Evolutionary conservation across 2,113 vertebrate genomes (phyloP).

Genomic region (pig (Sus scrofa)): DNA sequence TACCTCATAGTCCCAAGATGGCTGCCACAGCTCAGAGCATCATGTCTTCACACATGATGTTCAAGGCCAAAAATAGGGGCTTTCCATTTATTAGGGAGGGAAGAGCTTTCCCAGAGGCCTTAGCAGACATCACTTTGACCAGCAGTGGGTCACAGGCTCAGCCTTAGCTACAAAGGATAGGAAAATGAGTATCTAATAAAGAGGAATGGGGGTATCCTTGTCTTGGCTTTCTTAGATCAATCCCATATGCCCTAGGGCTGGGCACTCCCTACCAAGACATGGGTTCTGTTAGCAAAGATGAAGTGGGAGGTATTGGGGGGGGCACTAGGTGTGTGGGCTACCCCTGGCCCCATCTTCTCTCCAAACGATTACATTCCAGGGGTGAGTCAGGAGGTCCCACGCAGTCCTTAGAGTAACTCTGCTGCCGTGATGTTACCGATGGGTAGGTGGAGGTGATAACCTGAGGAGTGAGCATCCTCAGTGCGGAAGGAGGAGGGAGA

Average conservation of each 20-base stretch:
- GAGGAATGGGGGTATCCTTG: too few species aligned
- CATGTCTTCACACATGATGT: accelerated
- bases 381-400: background rate
- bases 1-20: background rate
- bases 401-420: background rate
- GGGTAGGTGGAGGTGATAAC: background rate
- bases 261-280: too few species aligned
- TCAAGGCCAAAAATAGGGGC: background rate
- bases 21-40: background rate
- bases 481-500: too few species aligned
- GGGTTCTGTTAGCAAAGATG: background rate
- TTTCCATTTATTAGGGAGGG: background rate
- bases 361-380: background rate
- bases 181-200: background rate
- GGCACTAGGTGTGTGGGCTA: background rate
- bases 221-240: background rate
- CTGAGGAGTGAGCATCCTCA: accelerated
- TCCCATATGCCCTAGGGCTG: background rate
- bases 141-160: background rate
- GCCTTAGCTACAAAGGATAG: background rate
- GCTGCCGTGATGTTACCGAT: background rate
- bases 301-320: background rate
- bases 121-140: background rate
- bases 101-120: background rate
- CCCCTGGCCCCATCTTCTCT: background rate